Evolutionary conservation across 2,888 invertebrate genomes (phyloP), one percentile per base, ranked within the genome.

Genomic region (Amphipyra berbera): DNA sequence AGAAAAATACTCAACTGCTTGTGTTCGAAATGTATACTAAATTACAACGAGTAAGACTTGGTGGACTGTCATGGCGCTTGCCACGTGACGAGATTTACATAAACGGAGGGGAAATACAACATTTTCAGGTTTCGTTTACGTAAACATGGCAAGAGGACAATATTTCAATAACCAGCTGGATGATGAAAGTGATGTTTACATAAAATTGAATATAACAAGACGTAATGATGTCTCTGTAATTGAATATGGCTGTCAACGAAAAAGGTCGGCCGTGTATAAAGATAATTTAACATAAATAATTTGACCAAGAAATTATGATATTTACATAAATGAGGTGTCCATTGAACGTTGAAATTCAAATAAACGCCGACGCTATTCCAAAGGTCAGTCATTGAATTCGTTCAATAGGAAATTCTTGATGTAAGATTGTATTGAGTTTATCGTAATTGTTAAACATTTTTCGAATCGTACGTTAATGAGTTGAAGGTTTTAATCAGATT

Each of bases 111-210:
- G 21, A 38, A 35, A 48, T 59, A 38, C 30, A 46, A 46, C 44
- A 59, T 44, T 61, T 55, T 40, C 30, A 30, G 30, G 6, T 53
- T 46, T 42, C 40, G 15, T 54, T 55, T 50, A 64, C 45, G 35
- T 62, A 49, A 64, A 55, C 48, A 58, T 52, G 15, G 40, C 37
- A 66, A 35, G 15, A 54, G 54, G 54, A 55, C 41, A 60, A 67
- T 54, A 76, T 82, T 82, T 82, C 78, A 71, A 63, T 77, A 79
- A 46, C 35, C 8, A 60, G 67, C 59, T 52, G 53, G 42, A 73
- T 79, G 78, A 76, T 68, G 77, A 83, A 82, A 81, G 40, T 61
- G 38, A 63, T 79, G 77, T 82, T 84, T 81, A 84, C 75, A 82
- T 68, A 73, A 75, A 81, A 75, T 78, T 72, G 54, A 68, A 76